phyloP scores from a whole-genome alignment of 2,113 vertebrate genomes.

The Hystrix cristata region DNA sequence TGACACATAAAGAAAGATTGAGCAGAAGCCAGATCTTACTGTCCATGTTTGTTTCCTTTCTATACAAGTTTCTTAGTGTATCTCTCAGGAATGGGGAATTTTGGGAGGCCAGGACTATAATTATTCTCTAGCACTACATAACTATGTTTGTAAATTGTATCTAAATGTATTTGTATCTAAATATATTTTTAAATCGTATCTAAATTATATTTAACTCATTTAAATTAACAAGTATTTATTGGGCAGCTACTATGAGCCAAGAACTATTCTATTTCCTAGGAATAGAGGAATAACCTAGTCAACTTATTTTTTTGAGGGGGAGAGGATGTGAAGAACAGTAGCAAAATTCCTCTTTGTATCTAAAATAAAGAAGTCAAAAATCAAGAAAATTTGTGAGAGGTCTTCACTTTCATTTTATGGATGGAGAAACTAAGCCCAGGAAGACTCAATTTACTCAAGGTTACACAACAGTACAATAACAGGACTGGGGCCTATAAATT shows the following conservation, averaged over 20 bases:
- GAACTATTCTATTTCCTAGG: background rate
- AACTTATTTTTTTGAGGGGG: background rate
- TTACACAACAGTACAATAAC: background rate
- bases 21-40: background rate
- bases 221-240: background rate
- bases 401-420: background rate
- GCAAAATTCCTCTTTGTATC: background rate
- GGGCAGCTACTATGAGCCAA: background rate
- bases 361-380: conserved; percentile 19
- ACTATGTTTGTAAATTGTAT: background rate
- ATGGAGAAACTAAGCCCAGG: background rate
- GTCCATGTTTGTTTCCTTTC: background rate
- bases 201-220: background rate
- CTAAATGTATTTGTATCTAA: background rate
- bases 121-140: background rate
- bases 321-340: background rate
- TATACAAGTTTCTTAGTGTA: background rate
- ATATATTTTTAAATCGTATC: background rate
- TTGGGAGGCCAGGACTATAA: background rate
- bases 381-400: background rate
- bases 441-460: background rate
- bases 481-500: background rate
- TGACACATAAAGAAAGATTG: background rate
- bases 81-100: background rate
- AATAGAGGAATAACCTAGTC: background rate